These are phyloP conservation scores for Neotoxoptera formosana DNA, from an alignment of 1,140 invertebrate species.

Conservation along the genomic window DNA sequence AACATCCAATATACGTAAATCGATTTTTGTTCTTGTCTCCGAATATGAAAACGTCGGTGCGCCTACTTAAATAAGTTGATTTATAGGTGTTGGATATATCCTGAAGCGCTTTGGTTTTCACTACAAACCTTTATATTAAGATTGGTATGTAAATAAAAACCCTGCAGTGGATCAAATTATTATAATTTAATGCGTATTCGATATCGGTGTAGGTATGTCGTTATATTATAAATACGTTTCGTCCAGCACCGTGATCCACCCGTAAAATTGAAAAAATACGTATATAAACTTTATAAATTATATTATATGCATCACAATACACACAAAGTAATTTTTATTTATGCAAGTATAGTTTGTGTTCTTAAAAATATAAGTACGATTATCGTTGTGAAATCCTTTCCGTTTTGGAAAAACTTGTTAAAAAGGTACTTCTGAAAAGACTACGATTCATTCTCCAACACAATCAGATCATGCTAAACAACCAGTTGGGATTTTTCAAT, in stretches of 20 bases:
- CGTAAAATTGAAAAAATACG: no score
- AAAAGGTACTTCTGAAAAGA: no score
- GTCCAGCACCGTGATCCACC: neutral
- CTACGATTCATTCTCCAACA: no score
- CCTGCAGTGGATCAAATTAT: neutral
- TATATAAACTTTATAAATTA: no score
- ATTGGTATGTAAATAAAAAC: neutral
- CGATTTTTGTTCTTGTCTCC: neutral
- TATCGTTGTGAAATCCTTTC: no score
- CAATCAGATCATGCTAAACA: no score
- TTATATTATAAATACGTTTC: neutral
- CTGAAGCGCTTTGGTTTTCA: neutral
- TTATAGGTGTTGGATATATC: neutral
- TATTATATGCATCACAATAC: no score
- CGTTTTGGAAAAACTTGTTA: no score
- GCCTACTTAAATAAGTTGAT: neutral
- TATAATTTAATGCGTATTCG: neutral
- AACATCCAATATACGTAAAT: neutral
- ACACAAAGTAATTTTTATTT: no score
- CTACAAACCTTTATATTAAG: neutral
- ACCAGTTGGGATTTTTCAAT: no score
- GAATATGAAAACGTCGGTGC: neutral
- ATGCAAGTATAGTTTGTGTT: no score
- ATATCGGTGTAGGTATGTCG: neutral
- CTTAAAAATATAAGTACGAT: no score